Base-by-base conservation (phyloP, 2,888 invertebrate genomes). In the Temnothorax unifasciatus region DNA sequence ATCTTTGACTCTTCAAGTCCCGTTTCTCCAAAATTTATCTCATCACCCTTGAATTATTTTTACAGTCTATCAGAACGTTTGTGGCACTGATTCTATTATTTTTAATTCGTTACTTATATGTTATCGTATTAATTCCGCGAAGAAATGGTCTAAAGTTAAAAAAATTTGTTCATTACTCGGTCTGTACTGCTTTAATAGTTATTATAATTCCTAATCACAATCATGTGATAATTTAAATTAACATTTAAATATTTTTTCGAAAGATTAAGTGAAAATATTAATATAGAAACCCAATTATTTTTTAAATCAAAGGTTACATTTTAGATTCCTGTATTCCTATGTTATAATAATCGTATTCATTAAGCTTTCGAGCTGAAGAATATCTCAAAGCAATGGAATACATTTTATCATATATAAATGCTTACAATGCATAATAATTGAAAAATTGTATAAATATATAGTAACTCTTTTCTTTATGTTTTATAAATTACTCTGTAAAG, bases 51-150 rank as follows among this genome's bases (percentile, higher is more conserved):
- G 15, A 68, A 54, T 54, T 54, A 25, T 68, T 13, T 57, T 59
- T 59, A 34, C 9, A 69, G 15, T 77, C 5, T 25, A 68, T 68
- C 3, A 57, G 13, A 50, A 83, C 74, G 47, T 82, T 83, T 73
- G 85, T 89, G 86, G 88, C 88, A 89, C 87, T 69, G 21, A 71
- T 82, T 64, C n/a, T 59, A 25, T 76, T 0, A 38, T 38, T 38
- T 64, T 76, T 64, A 34, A 73, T n/a, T 13, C n/a, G 5, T 44
- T 59, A 57, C 25, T 41, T 29, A 47, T 44, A 0, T 61, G 47
- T 47, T 21, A 41, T 41, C 63, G 21, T 63, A 63, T 63, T 34
- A 34, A 34, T 34, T 63, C 4, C n/a, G 4, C 6, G 15, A 63
- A 75, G 15, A 66, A 52, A 52, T 25, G 18, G 13, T 34, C 38